A percentile compares a stretch with the other conserved stretches of the same genome.
Evolutionary conservation across 2,888 invertebrate genomes (phyloP).

Genomic region (Agrochola circellaris): DNA sequence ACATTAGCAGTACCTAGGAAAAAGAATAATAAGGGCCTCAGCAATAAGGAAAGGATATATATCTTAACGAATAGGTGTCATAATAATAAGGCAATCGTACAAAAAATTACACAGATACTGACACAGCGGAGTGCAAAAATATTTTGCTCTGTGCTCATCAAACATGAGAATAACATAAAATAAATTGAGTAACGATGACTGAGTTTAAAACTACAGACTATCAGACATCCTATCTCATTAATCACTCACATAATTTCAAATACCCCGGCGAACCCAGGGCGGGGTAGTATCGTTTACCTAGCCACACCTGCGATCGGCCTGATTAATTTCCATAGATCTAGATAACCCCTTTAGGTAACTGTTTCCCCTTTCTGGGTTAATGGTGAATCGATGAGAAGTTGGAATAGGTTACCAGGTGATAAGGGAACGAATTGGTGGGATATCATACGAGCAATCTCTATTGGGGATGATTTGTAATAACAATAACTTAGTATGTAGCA

Average conservation of each 20-base stretch:
- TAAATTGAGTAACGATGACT: not conserved
- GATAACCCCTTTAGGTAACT: conserved; percentile 54
- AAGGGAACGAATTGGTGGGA: not conserved
- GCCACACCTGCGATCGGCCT: conserved; percentile 69
- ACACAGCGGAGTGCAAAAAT: not conserved
- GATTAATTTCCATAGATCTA: conserved; percentile 55
- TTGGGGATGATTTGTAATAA: not conserved
- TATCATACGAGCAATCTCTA: not conserved
- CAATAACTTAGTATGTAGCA: not conserved
- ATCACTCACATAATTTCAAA: conserved; percentile 17
- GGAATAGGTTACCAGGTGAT: conserved; percentile 1
- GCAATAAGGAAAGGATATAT: not conserved
- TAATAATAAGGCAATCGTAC: not conserved
- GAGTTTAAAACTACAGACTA: not conserved
- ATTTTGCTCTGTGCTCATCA: not conserved
- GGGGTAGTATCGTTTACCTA: conserved; percentile 58
- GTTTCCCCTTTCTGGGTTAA: conserved; percentile 60
- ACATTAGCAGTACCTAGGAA: not conserved
- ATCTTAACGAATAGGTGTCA: not conserved
- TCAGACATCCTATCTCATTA: not conserved
- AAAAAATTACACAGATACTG: not conserved
- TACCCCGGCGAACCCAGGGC: conserved; percentile 5
- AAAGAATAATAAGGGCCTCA: not conserved
- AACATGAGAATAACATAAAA: not conserved
- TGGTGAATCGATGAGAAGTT: conserved; percentile 36